These are phyloP conservation scores for Amiota mariae DNA, from an alignment of 2,888 invertebrate species.

Conservation along the genomic window DNA sequence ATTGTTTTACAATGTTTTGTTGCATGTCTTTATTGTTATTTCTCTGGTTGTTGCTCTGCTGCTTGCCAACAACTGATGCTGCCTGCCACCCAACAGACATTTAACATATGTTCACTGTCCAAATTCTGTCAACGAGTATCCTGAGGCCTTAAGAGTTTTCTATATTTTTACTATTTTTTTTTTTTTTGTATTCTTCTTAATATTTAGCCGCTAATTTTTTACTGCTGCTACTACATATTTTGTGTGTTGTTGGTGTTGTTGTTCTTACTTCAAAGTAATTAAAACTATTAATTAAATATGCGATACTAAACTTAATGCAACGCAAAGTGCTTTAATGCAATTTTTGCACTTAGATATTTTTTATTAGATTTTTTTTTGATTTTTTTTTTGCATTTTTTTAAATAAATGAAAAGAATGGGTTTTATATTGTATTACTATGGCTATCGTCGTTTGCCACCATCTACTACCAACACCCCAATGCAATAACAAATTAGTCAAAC, in stretches of 20 bases:
- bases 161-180: constrained; percentile 44
- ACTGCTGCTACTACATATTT: background rate
- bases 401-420: too few species aligned
- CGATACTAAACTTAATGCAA: too few species aligned
- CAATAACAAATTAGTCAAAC: constrained; percentile 64
- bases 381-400: too few species aligned
- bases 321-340: background rate
- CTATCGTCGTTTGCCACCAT: too few species aligned
- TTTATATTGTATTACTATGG: too few species aligned
- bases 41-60: background rate
- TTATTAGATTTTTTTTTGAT: background rate
- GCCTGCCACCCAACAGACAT: constrained; percentile 39
- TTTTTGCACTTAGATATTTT: background rate
- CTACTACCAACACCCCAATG: background rate
- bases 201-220: too few species aligned
- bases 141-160: constrained; percentile 39
- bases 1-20: constrained; percentile 9
- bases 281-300: too few species aligned
- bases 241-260: constrained; percentile 34
- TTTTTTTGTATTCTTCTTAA: too few species aligned
- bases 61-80: background rate
- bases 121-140: constrained; percentile 45
- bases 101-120: constrained; percentile 53
- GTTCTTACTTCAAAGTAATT: constrained; percentile 14
- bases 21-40: constrained; percentile 9